phyloP scores from a whole-genome alignment of 1,140 invertebrate genomes.

The Drosophila albomicans region DNA sequence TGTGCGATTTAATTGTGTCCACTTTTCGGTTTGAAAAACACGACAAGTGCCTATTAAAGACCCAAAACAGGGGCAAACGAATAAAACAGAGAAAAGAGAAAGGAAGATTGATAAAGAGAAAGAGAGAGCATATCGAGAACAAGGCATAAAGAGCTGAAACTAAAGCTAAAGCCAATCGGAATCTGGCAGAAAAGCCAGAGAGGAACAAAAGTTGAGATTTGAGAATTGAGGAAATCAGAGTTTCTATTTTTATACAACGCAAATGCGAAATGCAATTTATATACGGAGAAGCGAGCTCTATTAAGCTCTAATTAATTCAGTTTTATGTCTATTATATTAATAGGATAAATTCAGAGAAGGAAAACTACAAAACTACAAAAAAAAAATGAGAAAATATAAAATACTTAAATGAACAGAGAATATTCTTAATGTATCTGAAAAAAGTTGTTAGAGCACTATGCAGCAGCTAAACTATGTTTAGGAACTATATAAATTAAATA shows the following conservation, averaged over 20 bases:
- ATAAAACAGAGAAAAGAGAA: not conserved
- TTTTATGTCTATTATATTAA: constrained; percentile 82
- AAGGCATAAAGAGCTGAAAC: constrained; percentile 56
- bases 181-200: constrained; percentile 3
- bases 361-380: constrained; percentile 21
- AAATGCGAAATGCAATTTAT: constrained; percentile 44
- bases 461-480: constrained; percentile 40
- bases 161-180: constrained; percentile 61
- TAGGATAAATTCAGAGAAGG: constrained; percentile 55
- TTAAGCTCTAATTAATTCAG: constrained; percentile 48
- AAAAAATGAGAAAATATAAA: constrained; percentile 15
- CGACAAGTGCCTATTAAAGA: constrained; percentile 68
- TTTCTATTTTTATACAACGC: constrained; percentile 77
- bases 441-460: constrained; percentile 1
- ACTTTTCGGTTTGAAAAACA: constrained; percentile 75
- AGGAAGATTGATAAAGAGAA: not conserved
- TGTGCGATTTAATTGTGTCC: constrained; percentile 24
- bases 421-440: constrained; percentile 31
- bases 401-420: constrained; percentile 29
- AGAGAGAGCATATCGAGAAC: constrained; percentile 47
- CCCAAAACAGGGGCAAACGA: constrained; percentile 11
- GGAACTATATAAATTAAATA: constrained; percentile 18
- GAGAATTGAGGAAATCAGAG: constrained; percentile 46
- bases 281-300: constrained; percentile 43
- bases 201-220: constrained; percentile 1